A percentile compares a stretch with the other conserved stretches of the same genome.
phyloP scores from a whole-genome alignment of 2,797 vertebrate genomes.

The Halcyon leucocephala region DNA sequence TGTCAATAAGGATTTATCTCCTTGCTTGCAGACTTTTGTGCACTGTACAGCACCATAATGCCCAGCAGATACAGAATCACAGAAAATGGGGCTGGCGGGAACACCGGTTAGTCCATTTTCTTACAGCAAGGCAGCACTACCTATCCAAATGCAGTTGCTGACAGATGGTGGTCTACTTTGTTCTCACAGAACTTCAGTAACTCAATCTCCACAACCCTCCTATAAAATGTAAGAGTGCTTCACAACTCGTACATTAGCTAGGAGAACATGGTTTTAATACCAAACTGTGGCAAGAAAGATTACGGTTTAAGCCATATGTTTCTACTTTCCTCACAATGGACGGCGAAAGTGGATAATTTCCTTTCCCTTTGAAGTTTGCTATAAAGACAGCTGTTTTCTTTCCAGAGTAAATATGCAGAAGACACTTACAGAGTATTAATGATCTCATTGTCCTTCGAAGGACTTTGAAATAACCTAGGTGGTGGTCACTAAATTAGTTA shows the following conservation, averaged over 20 bases:
- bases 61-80: background rate
- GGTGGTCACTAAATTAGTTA: conserved; percentile 43
- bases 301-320: background rate
- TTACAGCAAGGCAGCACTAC: background rate
- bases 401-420: background rate
- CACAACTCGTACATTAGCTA: background rate
- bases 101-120: background rate
- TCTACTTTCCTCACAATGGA: background rate
- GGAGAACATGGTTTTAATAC: background rate
- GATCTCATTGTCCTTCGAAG: background rate
- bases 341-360: background rate
- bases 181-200: background rate
- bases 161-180: background rate
- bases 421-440: conserved; percentile 27
- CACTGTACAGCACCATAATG: background rate
- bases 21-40: background rate
- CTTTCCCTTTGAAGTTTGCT: background rate
- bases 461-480: conserved; percentile 4
- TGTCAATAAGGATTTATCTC: background rate
- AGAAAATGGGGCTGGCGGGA: background rate
- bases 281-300: background rate
- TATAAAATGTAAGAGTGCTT: background rate
- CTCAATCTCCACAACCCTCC: background rate
- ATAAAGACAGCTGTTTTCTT: background rate
- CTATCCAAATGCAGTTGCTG: background rate